These are phyloP conservation scores for Bugula neritina DNA, from an alignment of 2,888 invertebrate genomes.

Conservation along the genomic window DNA sequence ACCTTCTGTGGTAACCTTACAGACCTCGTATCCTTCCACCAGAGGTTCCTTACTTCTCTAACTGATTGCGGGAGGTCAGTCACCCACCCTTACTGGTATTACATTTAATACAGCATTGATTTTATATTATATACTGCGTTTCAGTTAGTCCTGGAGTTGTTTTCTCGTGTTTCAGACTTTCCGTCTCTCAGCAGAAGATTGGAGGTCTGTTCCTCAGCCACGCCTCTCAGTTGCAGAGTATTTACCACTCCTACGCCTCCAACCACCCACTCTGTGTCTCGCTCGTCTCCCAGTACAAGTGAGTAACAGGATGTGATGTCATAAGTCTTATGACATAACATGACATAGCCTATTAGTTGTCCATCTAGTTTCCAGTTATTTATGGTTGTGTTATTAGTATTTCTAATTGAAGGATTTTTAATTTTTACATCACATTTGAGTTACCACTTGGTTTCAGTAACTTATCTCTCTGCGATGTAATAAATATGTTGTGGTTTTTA, in stretches of 20 bases:
- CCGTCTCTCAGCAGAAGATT: conserved; percentile 67
- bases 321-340: not conserved
- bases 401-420: no score
- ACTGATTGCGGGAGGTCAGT: conserved; percentile 69
- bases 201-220: conserved; percentile 82
- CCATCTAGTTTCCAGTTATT: no score
- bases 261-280: conserved; percentile 91
- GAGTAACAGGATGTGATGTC: conserved; percentile 32
- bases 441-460: no score
- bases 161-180: no score
- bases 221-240: conserved; percentile 62
- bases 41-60: conserved; percentile 69
- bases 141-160: no score
- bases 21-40: conserved; percentile 78
- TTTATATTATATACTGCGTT: no score
- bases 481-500: no score
- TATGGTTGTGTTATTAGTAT: no score
- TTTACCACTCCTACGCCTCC: conserved; percentile 82
- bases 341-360: not conserved
- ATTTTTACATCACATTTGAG: no score
- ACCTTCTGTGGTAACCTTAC: conserved; percentile 81
- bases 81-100: not conserved
- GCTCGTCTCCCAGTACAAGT: conserved; percentile 87
- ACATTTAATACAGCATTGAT: no score
- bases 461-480: no score